phyloP scores from a whole-genome alignment of 2,113 vertebrate genomes.

The Oenanthe oenanthe region DNA sequence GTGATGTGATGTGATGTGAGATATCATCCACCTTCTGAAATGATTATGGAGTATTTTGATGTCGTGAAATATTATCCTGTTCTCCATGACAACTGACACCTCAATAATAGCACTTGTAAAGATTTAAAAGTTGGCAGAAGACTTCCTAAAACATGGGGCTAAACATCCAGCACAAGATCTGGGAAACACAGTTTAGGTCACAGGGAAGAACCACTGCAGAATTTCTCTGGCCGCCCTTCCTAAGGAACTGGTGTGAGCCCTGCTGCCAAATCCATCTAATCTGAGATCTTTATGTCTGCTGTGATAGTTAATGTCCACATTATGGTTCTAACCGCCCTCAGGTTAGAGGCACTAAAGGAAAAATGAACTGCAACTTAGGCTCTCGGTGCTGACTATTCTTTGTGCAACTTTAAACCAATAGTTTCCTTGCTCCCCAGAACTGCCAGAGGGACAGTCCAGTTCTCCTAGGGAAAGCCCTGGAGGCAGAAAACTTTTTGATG shows the following conservation, averaged over 20 bases:
- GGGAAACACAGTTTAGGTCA: accelerated
- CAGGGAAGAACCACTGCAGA: background rate
- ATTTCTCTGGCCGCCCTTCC: background rate
- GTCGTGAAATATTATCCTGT: constrained; percentile 16
- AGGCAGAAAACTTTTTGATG: background rate
- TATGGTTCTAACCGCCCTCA: background rate
- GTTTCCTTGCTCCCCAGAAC: background rate
- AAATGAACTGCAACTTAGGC: background rate
- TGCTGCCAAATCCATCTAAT: background rate
- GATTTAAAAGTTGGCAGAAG: constrained; percentile 17
- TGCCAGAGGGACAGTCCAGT: background rate
- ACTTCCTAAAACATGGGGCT: background rate
- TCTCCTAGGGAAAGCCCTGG: background rate
- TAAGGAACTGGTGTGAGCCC: background rate
- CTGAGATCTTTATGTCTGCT: background rate
- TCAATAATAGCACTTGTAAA: constrained; percentile 27
- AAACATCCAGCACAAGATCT: background rate
- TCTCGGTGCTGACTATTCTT: background rate
- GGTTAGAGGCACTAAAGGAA: background rate
- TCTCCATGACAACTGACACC: constrained; percentile 27
- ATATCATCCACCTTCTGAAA: constrained; percentile 13
- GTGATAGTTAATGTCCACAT: background rate
- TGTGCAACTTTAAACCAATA: background rate
- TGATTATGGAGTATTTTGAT: background rate
- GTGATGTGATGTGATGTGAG: background rate